phyloP scores from a whole-genome alignment of 2,797 vertebrate species.

The Rousettus madagascariensis region DNA sequence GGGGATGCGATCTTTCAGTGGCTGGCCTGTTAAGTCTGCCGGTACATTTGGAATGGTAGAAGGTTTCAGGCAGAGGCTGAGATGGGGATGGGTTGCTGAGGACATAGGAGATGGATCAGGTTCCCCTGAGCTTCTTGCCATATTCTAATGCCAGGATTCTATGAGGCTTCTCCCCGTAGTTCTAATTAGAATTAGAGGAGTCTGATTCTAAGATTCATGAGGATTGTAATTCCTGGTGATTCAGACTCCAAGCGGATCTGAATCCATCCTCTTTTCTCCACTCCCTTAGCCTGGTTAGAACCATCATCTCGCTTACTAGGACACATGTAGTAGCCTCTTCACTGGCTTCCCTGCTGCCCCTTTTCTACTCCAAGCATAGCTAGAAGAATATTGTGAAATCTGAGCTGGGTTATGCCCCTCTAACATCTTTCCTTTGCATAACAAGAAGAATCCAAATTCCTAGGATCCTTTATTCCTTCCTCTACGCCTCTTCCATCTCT shows the following conservation, averaged over 20 bases:
- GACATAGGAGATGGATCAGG: neutral
- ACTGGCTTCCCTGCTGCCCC: too few relatives aligned
- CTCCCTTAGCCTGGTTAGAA: neutral
- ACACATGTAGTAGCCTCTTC: accelerated
- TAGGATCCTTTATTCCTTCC: neutral
- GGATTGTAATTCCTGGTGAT: conserved; percentile 25
- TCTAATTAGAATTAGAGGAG: neutral
- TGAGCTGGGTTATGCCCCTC: neutral
- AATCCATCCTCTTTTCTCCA: neutral
- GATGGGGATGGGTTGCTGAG: neutral
- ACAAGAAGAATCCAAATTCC: neutral
- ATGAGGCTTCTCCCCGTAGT: neutral
- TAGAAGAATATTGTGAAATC: too few relatives aligned
- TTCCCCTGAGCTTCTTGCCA: neutral
- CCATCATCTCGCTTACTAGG: neutral
- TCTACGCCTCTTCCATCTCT: neutral
- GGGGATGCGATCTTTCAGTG: neutral
- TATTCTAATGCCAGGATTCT: neutral
- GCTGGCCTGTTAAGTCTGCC: neutral
- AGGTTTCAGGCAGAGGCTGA: neutral
- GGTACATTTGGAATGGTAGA: too few relatives aligned
- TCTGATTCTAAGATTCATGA: conserved; percentile 38
- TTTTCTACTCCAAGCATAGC: too few relatives aligned
- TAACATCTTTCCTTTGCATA: neutral
- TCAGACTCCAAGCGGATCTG: neutral